Evolutionary conservation across 1,140 invertebrate species (phyloP).

Genomic region (Sogatella furcifera): DNA sequence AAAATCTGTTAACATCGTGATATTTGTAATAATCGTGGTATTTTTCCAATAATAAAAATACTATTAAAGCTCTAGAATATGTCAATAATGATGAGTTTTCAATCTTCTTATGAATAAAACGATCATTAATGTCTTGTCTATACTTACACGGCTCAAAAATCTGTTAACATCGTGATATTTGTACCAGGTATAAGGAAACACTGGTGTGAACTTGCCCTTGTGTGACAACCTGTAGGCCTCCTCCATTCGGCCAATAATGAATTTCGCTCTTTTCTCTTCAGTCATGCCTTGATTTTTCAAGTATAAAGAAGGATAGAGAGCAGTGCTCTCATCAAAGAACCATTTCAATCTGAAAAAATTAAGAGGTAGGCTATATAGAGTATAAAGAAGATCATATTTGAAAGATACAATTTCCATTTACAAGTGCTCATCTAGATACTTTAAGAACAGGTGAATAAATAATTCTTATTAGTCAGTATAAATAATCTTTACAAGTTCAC

Average conservation of each 20-base stretch:
- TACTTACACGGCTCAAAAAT: conserved; percentile 23
- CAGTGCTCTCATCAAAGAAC: conserved; percentile 49
- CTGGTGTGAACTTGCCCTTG: conserved; percentile 24
- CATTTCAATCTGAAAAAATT: conserved; percentile 45
- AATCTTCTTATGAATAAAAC: too few relatives aligned
- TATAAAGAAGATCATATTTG: background rate
- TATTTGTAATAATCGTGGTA: too few relatives aligned
- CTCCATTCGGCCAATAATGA: conserved; percentile 47
- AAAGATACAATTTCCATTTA: too few relatives aligned
- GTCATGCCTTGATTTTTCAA: conserved; percentile 36
- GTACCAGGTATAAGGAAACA: conserved; percentile 59
- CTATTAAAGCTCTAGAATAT: too few relatives aligned
- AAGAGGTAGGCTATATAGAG: too few relatives aligned
- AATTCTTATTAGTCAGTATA: too few relatives aligned
- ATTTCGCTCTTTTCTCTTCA: conserved; percentile 35
- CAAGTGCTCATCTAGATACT: too few relatives aligned
- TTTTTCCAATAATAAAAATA: too few relatives aligned
- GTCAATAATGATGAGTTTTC: background rate
- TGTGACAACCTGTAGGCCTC: conserved; percentile 45
- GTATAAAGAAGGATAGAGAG: conserved; percentile 56
- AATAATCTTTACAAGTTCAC: too few relatives aligned
- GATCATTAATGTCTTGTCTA: background rate
- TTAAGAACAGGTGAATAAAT: too few relatives aligned
- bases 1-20: conserved; percentile 38
- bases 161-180: conserved; percentile 47